These are phyloP conservation scores for Cheilosia urbana DNA, from an alignment of 2,888 invertebrate species.

Conservation along the genomic window DNA sequence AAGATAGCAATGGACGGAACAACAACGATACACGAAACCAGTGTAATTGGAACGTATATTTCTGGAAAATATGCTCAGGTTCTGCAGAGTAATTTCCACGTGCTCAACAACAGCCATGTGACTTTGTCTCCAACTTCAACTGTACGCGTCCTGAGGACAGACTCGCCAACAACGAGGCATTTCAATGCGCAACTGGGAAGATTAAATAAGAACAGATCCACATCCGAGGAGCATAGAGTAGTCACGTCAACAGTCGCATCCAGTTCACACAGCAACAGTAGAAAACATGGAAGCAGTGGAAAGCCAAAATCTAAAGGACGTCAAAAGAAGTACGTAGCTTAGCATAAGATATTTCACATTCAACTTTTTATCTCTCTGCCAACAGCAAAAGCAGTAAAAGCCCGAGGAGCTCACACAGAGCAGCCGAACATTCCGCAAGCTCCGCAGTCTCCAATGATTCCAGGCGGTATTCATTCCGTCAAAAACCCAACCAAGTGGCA, in stretches of 20 bases:
- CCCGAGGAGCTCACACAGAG: conserved; percentile 64
- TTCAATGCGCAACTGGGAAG: conserved; percentile 80
- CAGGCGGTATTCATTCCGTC: conserved; percentile 88
- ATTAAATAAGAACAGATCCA: conserved; percentile 87
- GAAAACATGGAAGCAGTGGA: conserved; percentile 82
- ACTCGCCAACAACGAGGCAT: conserved; percentile 83
- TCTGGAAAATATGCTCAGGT: conserved; percentile 95
- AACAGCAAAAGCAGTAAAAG: conserved; percentile 54
- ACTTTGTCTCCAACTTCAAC: conserved; percentile 80
- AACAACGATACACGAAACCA: conserved; percentile 94
- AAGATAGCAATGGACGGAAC: conserved; percentile 92
- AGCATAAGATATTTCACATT: not conserved
- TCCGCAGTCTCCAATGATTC: conserved; percentile 78
- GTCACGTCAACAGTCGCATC: conserved; percentile 84
- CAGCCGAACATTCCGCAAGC: conserved; percentile 78
- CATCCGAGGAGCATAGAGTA: conserved; percentile 85
- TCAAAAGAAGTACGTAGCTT: conserved; percentile 51
- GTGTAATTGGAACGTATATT: conserved; percentile 94
- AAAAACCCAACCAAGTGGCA: conserved; percentile 85
- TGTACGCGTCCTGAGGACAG: conserved; percentile 90
- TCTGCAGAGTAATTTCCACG: conserved; percentile 91
- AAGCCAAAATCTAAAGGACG: conserved; percentile 57
- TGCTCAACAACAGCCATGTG: conserved; percentile 85
- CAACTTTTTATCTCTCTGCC: not conserved
- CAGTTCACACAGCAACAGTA: conserved; percentile 78